These are phyloP conservation scores for Rattus rattus DNA, from an alignment of 2,113 vertebrate species.

Conservation along the genomic window DNA sequence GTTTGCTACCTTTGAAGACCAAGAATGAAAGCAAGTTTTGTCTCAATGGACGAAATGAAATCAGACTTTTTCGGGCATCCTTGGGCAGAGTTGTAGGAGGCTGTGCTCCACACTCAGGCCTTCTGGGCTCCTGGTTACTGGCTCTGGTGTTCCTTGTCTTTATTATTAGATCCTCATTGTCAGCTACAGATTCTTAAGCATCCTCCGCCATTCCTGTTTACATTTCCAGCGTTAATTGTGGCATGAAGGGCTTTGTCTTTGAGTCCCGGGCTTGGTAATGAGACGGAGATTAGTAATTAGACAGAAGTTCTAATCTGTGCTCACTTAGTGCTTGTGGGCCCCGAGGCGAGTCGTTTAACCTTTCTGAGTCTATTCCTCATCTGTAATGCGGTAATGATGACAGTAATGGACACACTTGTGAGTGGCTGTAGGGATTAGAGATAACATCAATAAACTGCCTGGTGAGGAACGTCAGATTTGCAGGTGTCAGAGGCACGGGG, in stretches of 20 bases:
- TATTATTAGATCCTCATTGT: background rate
- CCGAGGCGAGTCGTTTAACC: constrained; percentile 27
- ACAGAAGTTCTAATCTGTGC: constrained; percentile 24
- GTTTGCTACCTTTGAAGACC: background rate
- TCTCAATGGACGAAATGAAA: background rate
- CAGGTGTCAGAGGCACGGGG: background rate
- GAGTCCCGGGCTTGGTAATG: constrained; percentile 37
- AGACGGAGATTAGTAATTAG: constrained; percentile 55
- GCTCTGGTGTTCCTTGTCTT: background rate
- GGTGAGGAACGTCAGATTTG: background rate
- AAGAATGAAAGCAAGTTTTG: background rate
- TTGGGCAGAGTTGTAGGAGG: background rate
- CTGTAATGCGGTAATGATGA: constrained; percentile 12
- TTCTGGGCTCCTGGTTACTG: no score
- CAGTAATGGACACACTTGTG: background rate
- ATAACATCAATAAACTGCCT: background rate
- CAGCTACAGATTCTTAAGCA: background rate
- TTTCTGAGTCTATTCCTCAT: constrained; percentile 54
- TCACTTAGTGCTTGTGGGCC: constrained; percentile 28
- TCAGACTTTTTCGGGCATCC: background rate
- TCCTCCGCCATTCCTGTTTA: background rate
- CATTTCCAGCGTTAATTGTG: constrained; percentile 17
- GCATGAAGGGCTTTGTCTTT: constrained; percentile 41
- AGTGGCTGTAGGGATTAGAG: constrained; percentile 9
- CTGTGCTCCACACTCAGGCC: fast-evolving